Conservation (phyloP, 2,888 invertebrate genomes). For the Diplolepis rosae region DNA sequence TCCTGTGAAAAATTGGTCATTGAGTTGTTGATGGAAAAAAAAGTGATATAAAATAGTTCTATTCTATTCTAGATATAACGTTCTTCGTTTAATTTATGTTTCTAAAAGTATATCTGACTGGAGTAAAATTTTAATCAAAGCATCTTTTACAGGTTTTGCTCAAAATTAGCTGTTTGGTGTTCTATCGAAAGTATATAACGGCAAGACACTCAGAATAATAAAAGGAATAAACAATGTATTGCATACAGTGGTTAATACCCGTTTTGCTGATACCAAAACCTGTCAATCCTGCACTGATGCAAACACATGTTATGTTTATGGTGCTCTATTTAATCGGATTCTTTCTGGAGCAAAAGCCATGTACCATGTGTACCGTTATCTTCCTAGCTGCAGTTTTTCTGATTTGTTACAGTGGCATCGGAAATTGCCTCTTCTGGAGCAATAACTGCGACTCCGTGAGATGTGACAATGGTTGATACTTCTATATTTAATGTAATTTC, state of each 20-base stretch:
- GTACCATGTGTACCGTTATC: conserved; percentile 96
- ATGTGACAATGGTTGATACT: conserved; percentile 64
- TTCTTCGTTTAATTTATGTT: too few species aligned
- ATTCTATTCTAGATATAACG: not conserved
- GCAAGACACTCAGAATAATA: conserved; percentile 17
- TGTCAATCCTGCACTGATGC: conserved; percentile 94
- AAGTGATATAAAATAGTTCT: not conserved
- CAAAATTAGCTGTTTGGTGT: not conserved
- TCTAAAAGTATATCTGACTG: too few species aligned
- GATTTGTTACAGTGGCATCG: conserved; percentile 96
- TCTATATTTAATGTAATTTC: not conserved
- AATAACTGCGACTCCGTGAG: conserved; percentile 81
- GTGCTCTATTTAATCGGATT: conserved; percentile 96
- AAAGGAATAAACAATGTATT: conserved; percentile 83
- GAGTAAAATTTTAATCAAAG: too few species aligned
- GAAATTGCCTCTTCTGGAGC: conserved; percentile 95
- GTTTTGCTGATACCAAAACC: conserved; percentile 98
- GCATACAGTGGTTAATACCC: conserved; percentile 97
- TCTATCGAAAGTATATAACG: not conserved
- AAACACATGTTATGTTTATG: conserved; percentile 98
- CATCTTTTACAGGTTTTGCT: not conserved
- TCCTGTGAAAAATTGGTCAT: too few species aligned
- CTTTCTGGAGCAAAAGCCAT: conserved; percentile 97
- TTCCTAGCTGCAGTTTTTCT: conserved; percentile 95
- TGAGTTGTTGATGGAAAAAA: too few species aligned